phyloP scores from a whole-genome alignment of 2,888 invertebrate genomes.

The Stegana nigrithorax region DNA sequence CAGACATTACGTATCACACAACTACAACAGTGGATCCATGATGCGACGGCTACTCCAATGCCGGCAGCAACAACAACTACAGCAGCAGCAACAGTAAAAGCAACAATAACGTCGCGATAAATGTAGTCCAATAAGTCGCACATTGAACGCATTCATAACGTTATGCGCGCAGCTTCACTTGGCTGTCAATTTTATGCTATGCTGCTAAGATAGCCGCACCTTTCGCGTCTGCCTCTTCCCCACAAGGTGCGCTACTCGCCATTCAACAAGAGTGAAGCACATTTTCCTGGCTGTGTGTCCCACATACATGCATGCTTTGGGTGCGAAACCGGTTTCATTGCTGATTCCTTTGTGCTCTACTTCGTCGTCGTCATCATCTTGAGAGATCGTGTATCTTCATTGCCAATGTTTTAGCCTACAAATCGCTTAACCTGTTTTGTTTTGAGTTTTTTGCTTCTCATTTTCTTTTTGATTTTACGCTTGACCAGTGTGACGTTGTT shows the following conservation, averaged over 20 bases:
- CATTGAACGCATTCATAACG: too few species aligned
- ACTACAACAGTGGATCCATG: slow-evolving; percentile 42
- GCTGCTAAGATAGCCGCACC: neutral
- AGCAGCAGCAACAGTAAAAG: neutral
- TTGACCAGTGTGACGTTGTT: neutral
- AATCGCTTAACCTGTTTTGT: slow-evolving; percentile 12
- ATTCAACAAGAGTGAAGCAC: neutral
- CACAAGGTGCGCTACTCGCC: neutral
- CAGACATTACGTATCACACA: slow-evolving; percentile 51
- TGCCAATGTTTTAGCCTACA: slow-evolving; percentile 10
- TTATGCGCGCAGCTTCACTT: too few species aligned
- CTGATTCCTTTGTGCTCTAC: neutral
- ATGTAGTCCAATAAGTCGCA: slow-evolving; percentile 22
- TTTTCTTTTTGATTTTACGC: neutral
- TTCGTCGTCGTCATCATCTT: neutral
- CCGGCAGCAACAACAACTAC: neutral
- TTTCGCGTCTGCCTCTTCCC: neutral
- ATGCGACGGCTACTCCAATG: too few species aligned
- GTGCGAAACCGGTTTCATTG: neutral
- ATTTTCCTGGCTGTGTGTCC: neutral
- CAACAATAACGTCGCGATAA: slow-evolving; percentile 11
- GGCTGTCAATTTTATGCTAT: neutral
- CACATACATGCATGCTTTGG: too few species aligned
- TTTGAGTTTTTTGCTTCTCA: too few species aligned
- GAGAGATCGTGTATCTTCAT: neutral